phyloP scores from a whole-genome alignment of 1,140 invertebrate species.

The Glomeris maerens region DNA sequence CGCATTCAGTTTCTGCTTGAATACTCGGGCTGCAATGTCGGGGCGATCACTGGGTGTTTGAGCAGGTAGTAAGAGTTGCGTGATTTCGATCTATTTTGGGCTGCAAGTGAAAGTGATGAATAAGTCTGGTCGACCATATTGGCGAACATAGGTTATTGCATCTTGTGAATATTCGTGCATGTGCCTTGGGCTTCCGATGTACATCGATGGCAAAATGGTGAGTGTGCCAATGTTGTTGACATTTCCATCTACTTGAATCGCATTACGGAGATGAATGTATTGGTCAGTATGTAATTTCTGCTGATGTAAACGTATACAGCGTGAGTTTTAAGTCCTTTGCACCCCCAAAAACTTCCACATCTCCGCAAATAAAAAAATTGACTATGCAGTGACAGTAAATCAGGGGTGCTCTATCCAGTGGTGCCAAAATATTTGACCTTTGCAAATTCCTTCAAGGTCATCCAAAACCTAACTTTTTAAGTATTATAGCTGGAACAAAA shows the following conservation, averaged over 20 bases:
- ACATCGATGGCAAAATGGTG: conserved; percentile 30
- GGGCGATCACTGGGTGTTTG: conserved; percentile 24
- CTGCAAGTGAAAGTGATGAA: conserved; percentile 33
- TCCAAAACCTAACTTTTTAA: too few species aligned
- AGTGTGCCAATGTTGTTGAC: conserved; percentile 3
- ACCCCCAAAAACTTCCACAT: too few species aligned
- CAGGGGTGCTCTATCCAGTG: too few species aligned
- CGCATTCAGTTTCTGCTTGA: conserved; percentile 25
- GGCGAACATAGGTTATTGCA: conserved; percentile 25
- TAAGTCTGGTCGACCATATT: conserved; percentile 14
- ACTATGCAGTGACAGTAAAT: too few species aligned
- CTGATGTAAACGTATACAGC: too few species aligned
- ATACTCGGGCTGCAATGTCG: conserved; percentile 31
- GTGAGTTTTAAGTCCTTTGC: too few species aligned
- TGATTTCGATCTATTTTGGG: conserved; percentile 36
- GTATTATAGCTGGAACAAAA: too few species aligned
- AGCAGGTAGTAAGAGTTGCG: conserved; percentile 18
- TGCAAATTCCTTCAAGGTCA: too few species aligned
- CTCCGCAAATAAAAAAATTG: too few species aligned
- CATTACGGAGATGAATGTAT: conserved; percentile 16
- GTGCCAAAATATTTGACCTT: too few species aligned
- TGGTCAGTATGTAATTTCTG: too few species aligned
- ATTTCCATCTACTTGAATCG: conserved; percentile 1
- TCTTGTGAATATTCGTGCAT: conserved; percentile 33
- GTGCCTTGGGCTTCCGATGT: conserved; percentile 27